phyloP scores from a whole-genome alignment of 1,140 invertebrate species.

The Contarinia nasturtii region DNA sequence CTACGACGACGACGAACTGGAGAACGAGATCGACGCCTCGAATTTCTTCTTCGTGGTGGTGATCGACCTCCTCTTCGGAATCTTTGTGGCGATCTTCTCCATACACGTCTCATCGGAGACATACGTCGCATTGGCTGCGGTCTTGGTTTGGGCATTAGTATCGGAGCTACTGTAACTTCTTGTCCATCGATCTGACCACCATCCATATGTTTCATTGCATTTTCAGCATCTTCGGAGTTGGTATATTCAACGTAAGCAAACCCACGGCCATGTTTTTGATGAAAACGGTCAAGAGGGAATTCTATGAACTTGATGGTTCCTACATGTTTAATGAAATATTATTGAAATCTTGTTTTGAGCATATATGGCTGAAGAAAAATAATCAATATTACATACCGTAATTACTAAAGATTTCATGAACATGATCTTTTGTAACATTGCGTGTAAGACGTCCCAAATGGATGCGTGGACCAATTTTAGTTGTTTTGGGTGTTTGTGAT shows the following conservation, averaged over 20 bases:
- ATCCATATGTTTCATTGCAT: constrained; percentile 99
- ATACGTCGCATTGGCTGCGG: constrained; percentile 36
- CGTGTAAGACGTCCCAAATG: constrained; percentile 80
- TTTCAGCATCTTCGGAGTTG: constrained; percentile 86
- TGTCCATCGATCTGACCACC: constrained; percentile 85
- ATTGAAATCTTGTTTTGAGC: too few species aligned
- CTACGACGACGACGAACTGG: constrained; percentile 18
- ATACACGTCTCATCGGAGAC: constrained; percentile 37
- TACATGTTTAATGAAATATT: too few species aligned
- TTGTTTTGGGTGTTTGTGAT: constrained; percentile 67
- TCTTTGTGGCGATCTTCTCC: constrained; percentile 37
- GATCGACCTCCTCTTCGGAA: constrained; percentile 15
- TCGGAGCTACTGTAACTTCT: constrained; percentile 83
- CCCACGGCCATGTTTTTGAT: constrained; percentile 67
- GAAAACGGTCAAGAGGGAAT: constrained; percentile 69
- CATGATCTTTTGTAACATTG: constrained; percentile 85
- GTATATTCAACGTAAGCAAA: constrained; percentile 92
- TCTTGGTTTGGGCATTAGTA: constrained; percentile 55
- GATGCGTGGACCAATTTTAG: constrained; percentile 40
- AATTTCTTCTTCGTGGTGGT: constrained; percentile 13
- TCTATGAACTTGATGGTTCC: constrained; percentile 68
- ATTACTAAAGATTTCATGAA: constrained; percentile 84
- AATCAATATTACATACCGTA: constrained; percentile 39
- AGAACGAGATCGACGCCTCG: constrained; percentile 19
- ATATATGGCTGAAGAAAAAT: too few species aligned